A percentile compares a stretch with the other conserved stretches of the same genome.
phyloP scores from a whole-genome alignment of 2,113 vertebrate species.

The Gambusia holbrooki region DNA sequence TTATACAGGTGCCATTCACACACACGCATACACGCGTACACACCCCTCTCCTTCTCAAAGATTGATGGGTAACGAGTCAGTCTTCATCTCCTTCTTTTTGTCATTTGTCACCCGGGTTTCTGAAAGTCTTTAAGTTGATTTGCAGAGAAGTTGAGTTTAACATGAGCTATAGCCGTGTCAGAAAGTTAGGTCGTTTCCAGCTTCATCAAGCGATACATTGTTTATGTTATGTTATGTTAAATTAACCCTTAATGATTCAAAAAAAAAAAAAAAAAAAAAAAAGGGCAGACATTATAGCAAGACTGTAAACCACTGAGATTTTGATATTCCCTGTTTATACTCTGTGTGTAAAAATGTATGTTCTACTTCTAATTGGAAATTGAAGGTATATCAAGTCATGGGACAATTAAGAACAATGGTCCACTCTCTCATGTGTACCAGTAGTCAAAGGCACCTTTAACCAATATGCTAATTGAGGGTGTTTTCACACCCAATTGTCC shows the following conservation, averaged over 20 bases:
- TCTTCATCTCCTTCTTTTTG: constrained; percentile 15
- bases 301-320: not conserved
- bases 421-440: not conserved
- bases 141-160: constrained; percentile 1
- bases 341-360: not conserved
- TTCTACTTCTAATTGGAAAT: no score
- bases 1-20: constrained; percentile 97
- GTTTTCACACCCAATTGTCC: no score
- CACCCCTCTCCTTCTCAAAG: constrained; percentile 17
- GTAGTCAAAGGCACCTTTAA: not conserved
- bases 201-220: not conserved
- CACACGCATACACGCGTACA: constrained; percentile 40
- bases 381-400: not conserved
- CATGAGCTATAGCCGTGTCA: not conserved
- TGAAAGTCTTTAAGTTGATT: constrained; percentile 29
- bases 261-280: no score
- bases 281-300: not conserved
- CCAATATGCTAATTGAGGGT: no score
- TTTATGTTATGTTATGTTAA: no score
- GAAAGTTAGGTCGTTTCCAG: not conserved
- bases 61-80: constrained; percentile 57
- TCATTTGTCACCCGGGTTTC: not conserved
- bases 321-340: not conserved
- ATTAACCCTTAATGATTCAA: not conserved
- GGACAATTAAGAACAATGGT: not conserved